phyloP scores from a whole-genome alignment of 2,797 vertebrate species.

The Hylomyscus alleni region DNA sequence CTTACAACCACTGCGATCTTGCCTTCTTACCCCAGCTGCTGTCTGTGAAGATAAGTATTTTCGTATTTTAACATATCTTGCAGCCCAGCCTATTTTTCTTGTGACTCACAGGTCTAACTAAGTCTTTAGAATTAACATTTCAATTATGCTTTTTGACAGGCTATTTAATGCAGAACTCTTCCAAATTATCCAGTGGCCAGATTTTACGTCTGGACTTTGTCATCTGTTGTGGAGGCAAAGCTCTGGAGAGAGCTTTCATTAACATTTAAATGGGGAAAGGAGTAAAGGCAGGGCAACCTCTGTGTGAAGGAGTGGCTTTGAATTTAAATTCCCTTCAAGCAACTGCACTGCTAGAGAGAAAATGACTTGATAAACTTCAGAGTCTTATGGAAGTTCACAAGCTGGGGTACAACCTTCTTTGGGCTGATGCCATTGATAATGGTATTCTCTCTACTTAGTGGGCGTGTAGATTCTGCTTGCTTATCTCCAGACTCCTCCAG shows the following conservation, averaged over 20 bases:
- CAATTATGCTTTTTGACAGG: constrained; percentile 68
- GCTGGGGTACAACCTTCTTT: not conserved
- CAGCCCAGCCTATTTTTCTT: constrained; percentile 52
- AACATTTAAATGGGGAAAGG: constrained; percentile 1
- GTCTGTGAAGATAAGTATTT: constrained; percentile 61
- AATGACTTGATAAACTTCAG: constrained; percentile 64
- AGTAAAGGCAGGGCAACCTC: not conserved
- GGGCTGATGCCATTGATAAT: not conserved
- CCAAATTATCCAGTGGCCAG: constrained; percentile 60
- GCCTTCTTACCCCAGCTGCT: constrained; percentile 14
- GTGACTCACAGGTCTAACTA: constrained; percentile 34
- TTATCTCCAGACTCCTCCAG: not conserved
- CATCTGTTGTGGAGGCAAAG: constrained; percentile 39
- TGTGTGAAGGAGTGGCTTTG: not conserved
- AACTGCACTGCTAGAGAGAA: constrained; percentile 31
- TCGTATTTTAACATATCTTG: constrained; percentile 59
- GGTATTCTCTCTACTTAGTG: not conserved
- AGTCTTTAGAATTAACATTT: constrained; percentile 71
- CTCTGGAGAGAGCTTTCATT: constrained; percentile 53
- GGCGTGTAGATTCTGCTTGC: not conserved
- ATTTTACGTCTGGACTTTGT: constrained; percentile 74
- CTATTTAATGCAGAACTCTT: constrained; percentile 76
- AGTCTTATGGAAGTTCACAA: not conserved
- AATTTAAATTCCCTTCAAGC: constrained; percentile 61
- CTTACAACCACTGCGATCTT: not conserved